These are phyloP conservation scores for Drosophila malerkotliana DNA, from an alignment of 1,140 invertebrate species.

Conservation along the genomic window DNA sequence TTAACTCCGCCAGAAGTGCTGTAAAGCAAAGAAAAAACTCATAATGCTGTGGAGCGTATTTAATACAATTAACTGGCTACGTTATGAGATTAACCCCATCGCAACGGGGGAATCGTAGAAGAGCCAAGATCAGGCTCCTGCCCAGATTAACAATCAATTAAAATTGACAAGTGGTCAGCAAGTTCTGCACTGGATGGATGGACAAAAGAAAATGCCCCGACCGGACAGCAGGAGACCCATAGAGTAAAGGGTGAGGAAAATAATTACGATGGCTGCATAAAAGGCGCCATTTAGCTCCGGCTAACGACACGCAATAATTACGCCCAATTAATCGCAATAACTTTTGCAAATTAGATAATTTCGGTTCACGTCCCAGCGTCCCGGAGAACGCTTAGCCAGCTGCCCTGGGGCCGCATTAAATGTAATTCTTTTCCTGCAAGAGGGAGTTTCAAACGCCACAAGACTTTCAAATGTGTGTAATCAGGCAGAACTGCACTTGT, in stretches of 20 bases:
- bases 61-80: slow-evolving; percentile 80
- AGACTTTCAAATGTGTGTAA: slow-evolving; percentile 61
- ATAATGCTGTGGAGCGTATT: slow-evolving; percentile 69
- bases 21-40: slow-evolving; percentile 28
- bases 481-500: slow-evolving; percentile 51
- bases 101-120: slow-evolving; percentile 9
- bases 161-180: slow-evolving; percentile 73
- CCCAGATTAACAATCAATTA: slow-evolving; percentile 82
- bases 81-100: slow-evolving; percentile 76
- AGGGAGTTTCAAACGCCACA: slow-evolving; percentile 32
- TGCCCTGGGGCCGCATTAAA: slow-evolving; percentile 49
- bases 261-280: slow-evolving; percentile 78
- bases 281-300: slow-evolving; percentile 73
- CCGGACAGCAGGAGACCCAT: slow-evolving; percentile 1
- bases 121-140: slow-evolving; percentile 61
- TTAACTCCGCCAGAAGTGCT: slow-evolving; percentile 63
- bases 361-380: slow-evolving; percentile 48
- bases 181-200: slow-evolving; percentile 7
- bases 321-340: slow-evolving; percentile 81
- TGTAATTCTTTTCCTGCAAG: slow-evolving; percentile 48
- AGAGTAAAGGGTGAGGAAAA: slow-evolving; percentile 50
- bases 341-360: slow-evolving; percentile 82
- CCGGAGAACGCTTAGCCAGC: slow-evolving; percentile 8
- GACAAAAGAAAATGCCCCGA: slow-evolving; percentile 6
- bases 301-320: slow-evolving; percentile 80